Percentiles rank a stretch among this genome's conserved stretches.
Conservation (phyloP, 1,140 invertebrate species). For the Drosophila tropicalis region DNA sequence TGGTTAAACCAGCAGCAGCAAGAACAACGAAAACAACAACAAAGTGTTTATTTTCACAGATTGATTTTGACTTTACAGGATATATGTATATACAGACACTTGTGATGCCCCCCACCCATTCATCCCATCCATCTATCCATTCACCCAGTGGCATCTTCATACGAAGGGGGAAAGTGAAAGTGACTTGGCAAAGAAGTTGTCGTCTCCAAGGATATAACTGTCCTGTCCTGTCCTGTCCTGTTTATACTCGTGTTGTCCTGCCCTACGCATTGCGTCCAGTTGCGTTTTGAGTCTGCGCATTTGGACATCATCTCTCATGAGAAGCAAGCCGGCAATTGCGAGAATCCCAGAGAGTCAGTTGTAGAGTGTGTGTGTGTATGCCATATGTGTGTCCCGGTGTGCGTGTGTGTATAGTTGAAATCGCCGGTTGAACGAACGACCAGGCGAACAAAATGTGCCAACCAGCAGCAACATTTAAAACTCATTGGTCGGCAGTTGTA, state of each 20-base stretch:
- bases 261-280: slow-evolving; percentile 27
- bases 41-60: slow-evolving; percentile 45
- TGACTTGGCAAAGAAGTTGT: slow-evolving; percentile 43
- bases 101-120: background rate
- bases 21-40: slow-evolving; percentile 17
- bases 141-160: no score
- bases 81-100: slow-evolving; percentile 31
- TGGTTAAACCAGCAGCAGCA: slow-evolving; percentile 9
- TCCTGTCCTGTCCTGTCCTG: slow-evolving; percentile 11
- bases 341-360: background rate
- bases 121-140: no score
- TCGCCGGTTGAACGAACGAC: slow-evolving; percentile 74
- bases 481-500: slow-evolving; percentile 48
- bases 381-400: slow-evolving; percentile 18
- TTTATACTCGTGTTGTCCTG: slow-evolving; percentile 34
- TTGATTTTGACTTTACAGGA: slow-evolving; percentile 64
- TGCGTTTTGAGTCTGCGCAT: slow-evolving; percentile 44
- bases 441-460: slow-evolving; percentile 53
- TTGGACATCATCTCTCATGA: background rate
- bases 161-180: slow-evolving; percentile 57
- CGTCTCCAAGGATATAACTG: slow-evolving; percentile 5
- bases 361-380: background rate
- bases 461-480: slow-evolving; percentile 46
- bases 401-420: slow-evolving; percentile 37
- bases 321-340: background rate